These are phyloP conservation scores for Phrixothrix hirtus DNA, from an alignment of 2,888 invertebrate species.

Conservation along the genomic window DNA sequence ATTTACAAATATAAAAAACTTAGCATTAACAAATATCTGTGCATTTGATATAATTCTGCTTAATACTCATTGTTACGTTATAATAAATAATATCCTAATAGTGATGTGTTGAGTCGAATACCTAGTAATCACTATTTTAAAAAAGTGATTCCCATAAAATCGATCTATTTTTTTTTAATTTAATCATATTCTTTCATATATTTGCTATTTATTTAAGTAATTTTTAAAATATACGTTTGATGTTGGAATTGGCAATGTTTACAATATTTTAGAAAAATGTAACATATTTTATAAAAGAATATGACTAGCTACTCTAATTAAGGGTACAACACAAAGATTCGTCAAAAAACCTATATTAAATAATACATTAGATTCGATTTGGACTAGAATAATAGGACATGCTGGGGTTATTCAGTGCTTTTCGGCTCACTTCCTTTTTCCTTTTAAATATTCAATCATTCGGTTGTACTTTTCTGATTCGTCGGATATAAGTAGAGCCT, in stretches of 20 bases:
- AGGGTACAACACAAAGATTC: constrained; percentile 29
- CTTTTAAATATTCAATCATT: constrained; percentile 78
- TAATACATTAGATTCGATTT: constrained; percentile 45
- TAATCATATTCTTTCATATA: constrained; percentile 9
- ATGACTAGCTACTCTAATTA: constrained; percentile 8
- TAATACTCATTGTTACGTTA: constrained; percentile 21
- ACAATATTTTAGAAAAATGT: background rate
- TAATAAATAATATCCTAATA: constrained; percentile 28
- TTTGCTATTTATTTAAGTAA: background rate
- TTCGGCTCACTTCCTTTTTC: constrained; percentile 52
- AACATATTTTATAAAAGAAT: constrained; percentile 8
- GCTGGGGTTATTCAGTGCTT: constrained; percentile 30
- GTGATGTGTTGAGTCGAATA: constrained; percentile 18
- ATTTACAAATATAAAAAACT: constrained; percentile 39
- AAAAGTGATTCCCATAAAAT: constrained; percentile 8
- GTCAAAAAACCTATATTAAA: constrained; percentile 43
- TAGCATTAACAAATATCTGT: constrained; percentile 19
- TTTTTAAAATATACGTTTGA: background rate
- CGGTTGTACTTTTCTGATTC: constrained; percentile 77
- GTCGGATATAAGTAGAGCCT: constrained; percentile 76
- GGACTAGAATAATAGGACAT: constrained; percentile 52
- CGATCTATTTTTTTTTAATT: constrained; percentile 1
- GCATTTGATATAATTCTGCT: constrained; percentile 11
- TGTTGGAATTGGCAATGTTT: background rate
- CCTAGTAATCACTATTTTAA: constrained; percentile 1